Conservation (phyloP, 2,888 invertebrate species). For the Drosophila merina region DNA sequence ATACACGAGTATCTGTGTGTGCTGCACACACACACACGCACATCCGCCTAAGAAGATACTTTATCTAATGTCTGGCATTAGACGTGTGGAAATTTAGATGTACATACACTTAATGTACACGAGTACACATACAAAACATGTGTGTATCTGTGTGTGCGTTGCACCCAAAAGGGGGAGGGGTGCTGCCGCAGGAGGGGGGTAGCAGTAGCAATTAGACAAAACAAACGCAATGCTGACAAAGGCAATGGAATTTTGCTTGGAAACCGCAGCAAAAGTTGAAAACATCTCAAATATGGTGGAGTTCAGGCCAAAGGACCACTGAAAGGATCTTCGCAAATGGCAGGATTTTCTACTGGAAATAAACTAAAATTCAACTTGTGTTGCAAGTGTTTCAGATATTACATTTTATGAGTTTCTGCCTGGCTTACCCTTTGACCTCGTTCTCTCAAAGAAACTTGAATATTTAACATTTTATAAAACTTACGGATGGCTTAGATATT, state of each 20-base stretch:
- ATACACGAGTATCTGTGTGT: slow-evolving; percentile 1
- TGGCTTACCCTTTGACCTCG: background rate
- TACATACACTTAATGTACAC: slow-evolving; percentile 11
- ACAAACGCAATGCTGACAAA: slow-evolving; percentile 80
- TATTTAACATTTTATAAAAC: too few species aligned
- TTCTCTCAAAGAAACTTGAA: background rate
- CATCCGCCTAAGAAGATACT: slow-evolving; percentile 64
- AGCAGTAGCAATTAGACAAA: slow-evolving; percentile 77
- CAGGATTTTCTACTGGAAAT: slow-evolving; percentile 4
- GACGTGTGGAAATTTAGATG: slow-evolving; percentile 56
- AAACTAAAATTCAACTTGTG: background rate
- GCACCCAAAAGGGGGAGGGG: background rate
- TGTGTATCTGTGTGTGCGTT: slow-evolving; percentile 2
- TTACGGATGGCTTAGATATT: too few species aligned
- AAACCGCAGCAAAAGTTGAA: slow-evolving; percentile 77
- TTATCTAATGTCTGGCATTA: slow-evolving; percentile 62
- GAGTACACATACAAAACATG: background rate
- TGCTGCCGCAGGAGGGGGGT: slow-evolving; percentile 1
- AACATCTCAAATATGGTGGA: slow-evolving; percentile 72
- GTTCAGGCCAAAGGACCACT: slow-evolving; percentile 15
- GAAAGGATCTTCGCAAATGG: slow-evolving; percentile 24
- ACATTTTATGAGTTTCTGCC: background rate
- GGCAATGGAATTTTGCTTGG: slow-evolving; percentile 75
- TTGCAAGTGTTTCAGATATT: background rate
- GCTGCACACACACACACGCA: background rate